These are phyloP conservation scores for Allacma fusca DNA, from an alignment of 2,888 invertebrate species.

Conservation along the genomic window DNA sequence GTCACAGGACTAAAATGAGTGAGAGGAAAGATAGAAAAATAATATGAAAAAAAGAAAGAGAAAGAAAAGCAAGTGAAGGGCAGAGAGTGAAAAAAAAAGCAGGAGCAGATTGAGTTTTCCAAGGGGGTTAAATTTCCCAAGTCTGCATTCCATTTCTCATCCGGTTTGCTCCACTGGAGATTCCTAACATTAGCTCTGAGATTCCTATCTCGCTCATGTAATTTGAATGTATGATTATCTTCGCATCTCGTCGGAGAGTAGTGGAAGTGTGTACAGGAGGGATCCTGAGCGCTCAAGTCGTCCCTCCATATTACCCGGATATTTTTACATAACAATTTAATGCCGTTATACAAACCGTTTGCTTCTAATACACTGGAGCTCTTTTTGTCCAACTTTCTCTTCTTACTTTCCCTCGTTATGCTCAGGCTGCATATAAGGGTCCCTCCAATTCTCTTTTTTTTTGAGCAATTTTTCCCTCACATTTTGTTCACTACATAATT, in stretches of 20 bases:
- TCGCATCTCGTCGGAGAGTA: neutral
- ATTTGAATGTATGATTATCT: slow-evolving; percentile 48
- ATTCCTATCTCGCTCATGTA: slow-evolving; percentile 42
- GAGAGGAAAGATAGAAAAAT: neutral
- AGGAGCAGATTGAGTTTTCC: slow-evolving; percentile 49
- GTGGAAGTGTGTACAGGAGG: too few relatives aligned
- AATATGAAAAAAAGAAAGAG: neutral
- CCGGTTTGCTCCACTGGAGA: slow-evolving; percentile 56
- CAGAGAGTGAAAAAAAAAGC: neutral
- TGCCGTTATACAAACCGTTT: slow-evolving; percentile 14
- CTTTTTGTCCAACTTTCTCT: neutral
- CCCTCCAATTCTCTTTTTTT: neutral
- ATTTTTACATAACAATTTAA: slow-evolving; percentile 18
- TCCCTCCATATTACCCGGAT: slow-evolving; percentile 17
- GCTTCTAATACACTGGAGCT: slow-evolving; percentile 1
- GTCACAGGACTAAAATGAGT: neutral
- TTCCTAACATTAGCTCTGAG: slow-evolving; percentile 52
- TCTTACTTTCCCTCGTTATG: neutral
- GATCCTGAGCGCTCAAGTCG: too few relatives aligned
- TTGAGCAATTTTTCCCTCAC: neutral
- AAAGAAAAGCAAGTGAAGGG: slow-evolving; percentile 1
- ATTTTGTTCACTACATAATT: too few relatives aligned
- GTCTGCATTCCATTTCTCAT: slow-evolving; percentile 49
- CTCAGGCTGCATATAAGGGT: too few relatives aligned
- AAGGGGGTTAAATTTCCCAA: slow-evolving; percentile 45